These are phyloP conservation scores for Pinna nobilis DNA, from an alignment of 1,140 invertebrate species.

Conservation along the genomic window DNA sequence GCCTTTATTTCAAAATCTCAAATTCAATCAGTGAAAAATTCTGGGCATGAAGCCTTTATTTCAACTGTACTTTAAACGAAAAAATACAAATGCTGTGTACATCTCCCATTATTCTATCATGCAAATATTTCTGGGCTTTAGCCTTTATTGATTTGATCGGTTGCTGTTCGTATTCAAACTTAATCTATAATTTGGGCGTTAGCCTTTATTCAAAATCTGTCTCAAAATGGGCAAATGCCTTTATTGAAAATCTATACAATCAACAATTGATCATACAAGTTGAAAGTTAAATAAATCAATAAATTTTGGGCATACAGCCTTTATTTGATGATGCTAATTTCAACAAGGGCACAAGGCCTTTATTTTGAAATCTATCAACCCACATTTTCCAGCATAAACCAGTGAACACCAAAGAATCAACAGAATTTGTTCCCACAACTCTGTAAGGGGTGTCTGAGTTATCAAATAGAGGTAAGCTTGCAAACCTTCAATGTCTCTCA, in stretches of 20 bases:
- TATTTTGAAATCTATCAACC: neutral
- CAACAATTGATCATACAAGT: too few species aligned
- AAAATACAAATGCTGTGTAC: neutral
- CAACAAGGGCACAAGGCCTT: slow-evolving; percentile 4
- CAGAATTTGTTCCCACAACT: slow-evolving; percentile 4
- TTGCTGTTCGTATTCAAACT: neutral
- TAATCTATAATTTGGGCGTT: neutral
- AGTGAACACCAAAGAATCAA: neutral
- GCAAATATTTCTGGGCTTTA: neutral
- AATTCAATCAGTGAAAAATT: neutral
- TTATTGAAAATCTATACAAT: slow-evolving; percentile 33
- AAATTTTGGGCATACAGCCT: slow-evolving; percentile 10
- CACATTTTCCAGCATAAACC: neutral
- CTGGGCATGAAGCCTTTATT: slow-evolving; percentile 31
- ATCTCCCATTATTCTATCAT: slow-evolving; percentile 19
- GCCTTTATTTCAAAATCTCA: slow-evolving; percentile 43
- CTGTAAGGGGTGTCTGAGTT: slow-evolving; percentile 1
- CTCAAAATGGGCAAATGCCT: slow-evolving; percentile 29
- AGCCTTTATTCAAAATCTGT: slow-evolving; percentile 31
- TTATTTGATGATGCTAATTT: neutral
- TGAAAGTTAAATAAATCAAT: neutral
- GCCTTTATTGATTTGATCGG: slow-evolving; percentile 33
- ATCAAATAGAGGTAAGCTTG: slow-evolving; percentile 25
- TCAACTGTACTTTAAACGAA: too few species aligned
- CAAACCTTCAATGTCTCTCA: too few species aligned